A percentile compares a stretch with the other conserved stretches of the same genome.
Conservation (phyloP, 1,140 invertebrate species). For the Musca domestica region DNA sequence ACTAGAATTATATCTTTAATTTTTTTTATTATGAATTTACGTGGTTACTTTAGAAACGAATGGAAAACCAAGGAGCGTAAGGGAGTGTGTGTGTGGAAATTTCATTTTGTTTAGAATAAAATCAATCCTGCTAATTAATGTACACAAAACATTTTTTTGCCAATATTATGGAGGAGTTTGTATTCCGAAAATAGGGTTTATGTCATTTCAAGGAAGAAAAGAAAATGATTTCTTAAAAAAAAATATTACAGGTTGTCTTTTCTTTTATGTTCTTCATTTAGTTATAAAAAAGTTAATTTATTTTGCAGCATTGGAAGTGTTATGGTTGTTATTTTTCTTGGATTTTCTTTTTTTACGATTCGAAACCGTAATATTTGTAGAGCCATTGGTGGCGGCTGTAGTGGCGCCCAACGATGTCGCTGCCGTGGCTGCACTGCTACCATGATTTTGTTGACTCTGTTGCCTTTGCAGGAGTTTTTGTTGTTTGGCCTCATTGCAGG, state of each 20-base stretch:
- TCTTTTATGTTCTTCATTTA: too few species aligned
- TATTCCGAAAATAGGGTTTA: too few species aligned
- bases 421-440: conserved; percentile 12
- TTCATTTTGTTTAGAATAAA: too few species aligned
- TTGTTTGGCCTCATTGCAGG: conserved; percentile 20
- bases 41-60: conserved; percentile 6
- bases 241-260: too few species aligned
- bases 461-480: conserved; percentile 7
- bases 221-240: too few species aligned
- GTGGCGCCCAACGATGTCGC: conserved; percentile 13
- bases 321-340: conserved; percentile 27
- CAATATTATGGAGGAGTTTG: too few species aligned
- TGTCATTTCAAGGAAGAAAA: too few species aligned
- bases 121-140: neutral
- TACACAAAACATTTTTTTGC: too few species aligned
- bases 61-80: neutral
- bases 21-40: conserved; percentile 19
- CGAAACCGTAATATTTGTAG: conserved; percentile 21
- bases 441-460: conserved; percentile 14
- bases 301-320: conserved; percentile 10
- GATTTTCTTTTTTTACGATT: conserved; percentile 47
- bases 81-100: too few species aligned
- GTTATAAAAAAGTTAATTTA: neutral
- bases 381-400: conserved; percentile 23
- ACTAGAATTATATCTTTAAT: conserved; percentile 10